A percentile compares a stretch with the other conserved stretches of the same genome.
These are phyloP conservation scores for Phataginus tetradactyla DNA, from an alignment of 2,797 vertebrate genomes.

Conservation along the genomic window DNA sequence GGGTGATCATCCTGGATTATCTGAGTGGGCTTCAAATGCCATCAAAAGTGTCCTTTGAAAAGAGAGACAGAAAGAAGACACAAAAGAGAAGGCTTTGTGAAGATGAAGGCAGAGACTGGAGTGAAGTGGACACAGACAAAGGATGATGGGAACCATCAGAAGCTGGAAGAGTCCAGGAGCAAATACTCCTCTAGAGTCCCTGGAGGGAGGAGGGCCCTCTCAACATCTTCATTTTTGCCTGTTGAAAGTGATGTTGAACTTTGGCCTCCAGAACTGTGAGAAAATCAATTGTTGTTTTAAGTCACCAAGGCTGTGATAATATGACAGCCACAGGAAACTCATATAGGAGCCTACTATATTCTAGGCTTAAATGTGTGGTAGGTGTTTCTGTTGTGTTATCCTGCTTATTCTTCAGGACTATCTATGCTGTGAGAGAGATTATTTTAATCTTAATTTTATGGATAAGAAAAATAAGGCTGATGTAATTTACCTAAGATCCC, in stretches of 20 bases:
- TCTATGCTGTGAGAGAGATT: background rate
- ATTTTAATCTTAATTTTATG: slow-evolving; percentile 3
- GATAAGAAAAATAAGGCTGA: background rate
- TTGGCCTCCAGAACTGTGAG: background rate
- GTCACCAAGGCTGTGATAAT: background rate
- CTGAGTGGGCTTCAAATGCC: accelerated
- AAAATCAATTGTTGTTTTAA: background rate
- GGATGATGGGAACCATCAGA: background rate
- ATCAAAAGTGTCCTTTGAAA: background rate
- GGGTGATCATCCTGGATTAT: background rate
- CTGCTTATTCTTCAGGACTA: background rate
- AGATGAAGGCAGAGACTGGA: background rate
- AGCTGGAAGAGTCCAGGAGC: background rate
- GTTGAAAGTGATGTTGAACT: background rate
- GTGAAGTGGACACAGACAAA: background rate
- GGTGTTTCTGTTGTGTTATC: background rate
- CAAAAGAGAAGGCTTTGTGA: background rate
- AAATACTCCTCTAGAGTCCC: background rate
- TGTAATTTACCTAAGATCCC: background rate
- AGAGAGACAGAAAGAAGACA: background rate
- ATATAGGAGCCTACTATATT: background rate
- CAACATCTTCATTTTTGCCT: background rate
- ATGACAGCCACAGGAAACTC: background rate
- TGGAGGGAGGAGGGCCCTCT: background rate
- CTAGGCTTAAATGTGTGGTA: background rate